Percentiles rank a stretch among this genome's conserved stretches.
Evolutionary conservation across 1,140 invertebrate genomes (phyloP).

Genomic region (Hyphantria cunea): DNA sequence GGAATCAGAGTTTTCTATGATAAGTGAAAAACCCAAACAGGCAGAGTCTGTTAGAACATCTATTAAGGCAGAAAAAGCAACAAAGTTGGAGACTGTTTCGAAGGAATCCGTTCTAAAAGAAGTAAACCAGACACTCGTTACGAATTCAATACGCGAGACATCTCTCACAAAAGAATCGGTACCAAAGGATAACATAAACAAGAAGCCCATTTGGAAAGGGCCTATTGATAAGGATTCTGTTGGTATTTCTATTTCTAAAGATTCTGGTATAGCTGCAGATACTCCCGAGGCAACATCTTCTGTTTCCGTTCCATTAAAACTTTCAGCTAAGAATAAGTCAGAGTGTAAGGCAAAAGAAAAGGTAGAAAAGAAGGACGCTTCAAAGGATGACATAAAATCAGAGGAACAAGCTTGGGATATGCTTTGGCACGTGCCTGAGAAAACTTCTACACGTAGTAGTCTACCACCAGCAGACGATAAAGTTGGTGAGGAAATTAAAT

Average conservation of each 20-base stretch:
- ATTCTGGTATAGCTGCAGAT: slow-evolving; percentile 3
- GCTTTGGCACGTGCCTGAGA: slow-evolving; percentile 59
- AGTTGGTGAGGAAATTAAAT: slow-evolving; percentile 57
- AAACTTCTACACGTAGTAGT: slow-evolving; percentile 23
- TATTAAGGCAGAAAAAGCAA: neutral
- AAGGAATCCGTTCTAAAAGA: slow-evolving; percentile 17
- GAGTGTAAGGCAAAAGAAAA: slow-evolving; percentile 22
- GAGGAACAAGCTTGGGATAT: slow-evolving; percentile 75
- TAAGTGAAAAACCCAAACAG: neutral
- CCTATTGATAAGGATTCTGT: slow-evolving; percentile 6
- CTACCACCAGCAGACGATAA: slow-evolving; percentile 38
- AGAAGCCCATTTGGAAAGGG: neutral
- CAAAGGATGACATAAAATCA: slow-evolving; percentile 45
- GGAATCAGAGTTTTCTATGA: too few relatives aligned
- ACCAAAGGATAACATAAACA: too few relatives aligned
- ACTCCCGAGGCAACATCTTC: slow-evolving; percentile 4
- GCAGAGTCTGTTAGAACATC: neutral
- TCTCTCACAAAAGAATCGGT: neutral
- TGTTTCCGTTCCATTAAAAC: slow-evolving; percentile 22
- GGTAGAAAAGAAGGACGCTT: neutral
- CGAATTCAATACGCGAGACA: too few relatives aligned
- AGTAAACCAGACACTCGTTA: too few relatives aligned
- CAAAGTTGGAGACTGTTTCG: slow-evolving; percentile 9
- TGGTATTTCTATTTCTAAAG: neutral
- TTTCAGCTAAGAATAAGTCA: slow-evolving; percentile 12